Evolutionary conservation across 2,113 vertebrate genomes (phyloP).

Genomic region (Spheniscus mendiculus): DNA sequence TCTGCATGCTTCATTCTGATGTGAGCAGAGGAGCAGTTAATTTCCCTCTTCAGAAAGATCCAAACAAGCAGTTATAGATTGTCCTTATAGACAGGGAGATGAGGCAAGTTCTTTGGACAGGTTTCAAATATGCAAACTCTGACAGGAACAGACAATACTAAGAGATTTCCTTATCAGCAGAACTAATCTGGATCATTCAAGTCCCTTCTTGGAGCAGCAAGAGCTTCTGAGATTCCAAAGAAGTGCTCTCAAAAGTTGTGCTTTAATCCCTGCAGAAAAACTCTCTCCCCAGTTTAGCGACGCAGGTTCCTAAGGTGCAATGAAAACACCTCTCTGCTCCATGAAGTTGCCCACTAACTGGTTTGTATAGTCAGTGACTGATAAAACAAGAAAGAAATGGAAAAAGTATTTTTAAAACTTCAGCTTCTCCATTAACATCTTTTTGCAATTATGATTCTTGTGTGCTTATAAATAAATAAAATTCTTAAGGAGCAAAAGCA

Average conservation of each 20-base stretch:
- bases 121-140: background rate
- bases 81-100: background rate
- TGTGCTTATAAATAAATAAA: background rate
- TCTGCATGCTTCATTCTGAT: background rate
- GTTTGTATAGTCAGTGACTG: background rate
- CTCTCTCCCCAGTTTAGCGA: background rate
- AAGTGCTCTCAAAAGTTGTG: background rate
- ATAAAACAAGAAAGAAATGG: background rate
- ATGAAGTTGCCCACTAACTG: background rate
- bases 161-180: background rate
- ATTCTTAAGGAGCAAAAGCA: background rate
- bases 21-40: background rate
- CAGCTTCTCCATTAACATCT: background rate
- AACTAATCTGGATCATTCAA: background rate
- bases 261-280: background rate
- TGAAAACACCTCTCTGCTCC: background rate
- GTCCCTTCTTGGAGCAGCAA: background rate
- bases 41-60: background rate
- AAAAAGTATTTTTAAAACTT: background rate
- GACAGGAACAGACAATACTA: background rate
- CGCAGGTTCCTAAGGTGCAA: background rate
- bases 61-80: background rate
- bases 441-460: background rate
- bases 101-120: background rate
- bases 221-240: background rate